A percentile compares a stretch with the other conserved stretches of the same genome.
Evolutionary conservation across 2,888 invertebrate species (phyloP).

Genomic region (Dasypogon diadema): DNA sequence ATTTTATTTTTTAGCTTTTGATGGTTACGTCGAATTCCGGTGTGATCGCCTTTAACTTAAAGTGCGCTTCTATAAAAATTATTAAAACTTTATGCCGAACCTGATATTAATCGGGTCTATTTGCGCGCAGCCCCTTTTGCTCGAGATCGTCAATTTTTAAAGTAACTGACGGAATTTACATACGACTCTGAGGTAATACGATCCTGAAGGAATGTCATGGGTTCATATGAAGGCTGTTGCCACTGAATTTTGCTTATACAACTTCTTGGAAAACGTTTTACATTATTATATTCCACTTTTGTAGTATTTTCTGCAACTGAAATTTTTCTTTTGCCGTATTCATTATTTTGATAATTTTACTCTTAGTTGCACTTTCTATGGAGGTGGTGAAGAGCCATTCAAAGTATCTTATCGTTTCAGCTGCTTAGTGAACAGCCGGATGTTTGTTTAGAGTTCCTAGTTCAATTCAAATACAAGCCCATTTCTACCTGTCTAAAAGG

Average conservation of each 20-base stretch:
- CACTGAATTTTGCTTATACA: conserved; percentile 27
- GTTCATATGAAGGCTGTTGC: conserved; percentile 1
- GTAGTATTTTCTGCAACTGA: neutral
- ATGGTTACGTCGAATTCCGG: conserved; percentile 39
- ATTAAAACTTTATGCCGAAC: neutral
- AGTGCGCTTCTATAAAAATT: conserved; percentile 34
- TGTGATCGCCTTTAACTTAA: conserved; percentile 33
- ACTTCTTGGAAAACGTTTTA: conserved; percentile 1
- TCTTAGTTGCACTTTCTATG: neutral
- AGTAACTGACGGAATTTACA: conserved; percentile 35
- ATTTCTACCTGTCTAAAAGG: too few relatives aligned
- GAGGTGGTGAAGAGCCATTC: neutral
- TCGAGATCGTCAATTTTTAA: conserved; percentile 4
- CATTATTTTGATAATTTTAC: neutral
- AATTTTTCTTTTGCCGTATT: neutral
- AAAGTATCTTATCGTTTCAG: too few relatives aligned
- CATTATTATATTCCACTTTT: neutral
- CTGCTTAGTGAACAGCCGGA: too few relatives aligned
- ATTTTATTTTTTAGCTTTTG: conserved; percentile 29
- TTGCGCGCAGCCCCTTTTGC: neutral
- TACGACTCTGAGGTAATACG: conserved; percentile 5
- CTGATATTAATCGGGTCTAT: neutral
- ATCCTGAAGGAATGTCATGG: conserved; percentile 40
- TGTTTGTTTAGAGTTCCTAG: too few relatives aligned
- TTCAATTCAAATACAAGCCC: too few relatives aligned